Base-by-base conservation (phyloP, 2,888 invertebrate species). In the Osmoderma eremita region DNA sequence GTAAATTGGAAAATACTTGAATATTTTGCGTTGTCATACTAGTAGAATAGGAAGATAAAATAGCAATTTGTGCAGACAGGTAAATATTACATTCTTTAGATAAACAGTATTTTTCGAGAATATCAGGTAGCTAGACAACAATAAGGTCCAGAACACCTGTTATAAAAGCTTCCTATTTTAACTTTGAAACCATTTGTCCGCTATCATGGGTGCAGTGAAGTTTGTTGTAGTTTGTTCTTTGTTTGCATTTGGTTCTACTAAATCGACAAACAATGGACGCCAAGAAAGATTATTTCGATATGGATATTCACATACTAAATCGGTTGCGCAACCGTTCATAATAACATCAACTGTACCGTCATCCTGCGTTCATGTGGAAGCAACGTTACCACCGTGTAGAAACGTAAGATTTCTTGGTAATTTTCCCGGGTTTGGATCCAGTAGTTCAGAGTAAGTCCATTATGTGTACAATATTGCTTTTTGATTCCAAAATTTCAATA, bases 341-440 rank as follows among this genome's bases (percentile, higher is more conserved):
- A 75, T 80, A 6, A 81, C 79, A 6, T 76, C 79, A 8, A 69
- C 78, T 58, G 75, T 80, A 12, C 81, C 83, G n/a, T 81, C 82
- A 1, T 82, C 82, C 1, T 83, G 83, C 69, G 78, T 82, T 3
- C 78, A 78, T 62, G 77, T 82, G 2, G 80, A 79, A 48, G 70
- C 82, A 0, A 80, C 81, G 30, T 71, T 83, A 54, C 80, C 79
- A 8, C 79, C 80, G 0, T 83, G 83, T 69, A 73, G 81, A 73
- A 78, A 77, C 67, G 78, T 81, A 8, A 70, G 82, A 17, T 79
- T 77, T 70, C 69, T 81, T 51, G 72, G 53, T 36, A 63, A 17
- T 77, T 79, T 70, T 79, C 81, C 2, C 71, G 74, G 56, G 74
- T 79, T 61, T 68, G 61, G 39, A 41, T 41, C 42, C 13, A 41